Base-by-base conservation (phyloP, 2,888 invertebrate genomes). In the Pyrgus malvae region DNA sequence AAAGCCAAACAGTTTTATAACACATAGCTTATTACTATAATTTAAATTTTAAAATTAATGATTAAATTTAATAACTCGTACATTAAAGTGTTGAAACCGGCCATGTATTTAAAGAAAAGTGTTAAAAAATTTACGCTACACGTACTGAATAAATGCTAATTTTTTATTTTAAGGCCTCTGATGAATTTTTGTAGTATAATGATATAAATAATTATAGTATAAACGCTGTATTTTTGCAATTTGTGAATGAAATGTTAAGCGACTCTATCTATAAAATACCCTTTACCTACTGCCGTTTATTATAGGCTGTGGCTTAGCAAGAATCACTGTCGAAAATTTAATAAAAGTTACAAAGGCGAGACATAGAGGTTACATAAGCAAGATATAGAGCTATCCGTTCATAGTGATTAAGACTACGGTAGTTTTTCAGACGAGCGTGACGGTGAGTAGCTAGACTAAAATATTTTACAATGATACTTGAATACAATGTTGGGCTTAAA, bases 141-240 rank as follows among this genome's bases (percentile, higher is more conserved):
- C 76, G 81, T 83, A 84, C 77, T 80, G 77, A 80, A 66, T 69
- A 63, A 70, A 53, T 63, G 73, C 75, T 77, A 74, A 66, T 65
- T 69, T 73, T 37, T 68, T 72, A 66, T 63, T 68, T 66, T 80
- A 80, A 78, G 74, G 70, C 76, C 68, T 72, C 67, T 66, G 67
- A 25, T 67, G 62, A 68, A 67, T 68, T 50, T 50, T 50, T 50
- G 51, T 51, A 51, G 44, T 44, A 29, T 19, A 42, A 9, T 37
- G 25, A 23, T 33, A 12, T 23, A 12, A 21, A 11, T 23, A 40
- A 40, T 21, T 21, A 33, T 40, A 40, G 41, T 40, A 25, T 50
- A 5, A 35, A 42, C 50, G 79, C 82, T 80, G 82, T 86, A 85
- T 85, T 86, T 86, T 86, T 86, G 86, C 87, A 85, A 77, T 73